Base-by-base conservation (phyloP, 2,113 vertebrate species). In the Caranx ignobilis region DNA sequence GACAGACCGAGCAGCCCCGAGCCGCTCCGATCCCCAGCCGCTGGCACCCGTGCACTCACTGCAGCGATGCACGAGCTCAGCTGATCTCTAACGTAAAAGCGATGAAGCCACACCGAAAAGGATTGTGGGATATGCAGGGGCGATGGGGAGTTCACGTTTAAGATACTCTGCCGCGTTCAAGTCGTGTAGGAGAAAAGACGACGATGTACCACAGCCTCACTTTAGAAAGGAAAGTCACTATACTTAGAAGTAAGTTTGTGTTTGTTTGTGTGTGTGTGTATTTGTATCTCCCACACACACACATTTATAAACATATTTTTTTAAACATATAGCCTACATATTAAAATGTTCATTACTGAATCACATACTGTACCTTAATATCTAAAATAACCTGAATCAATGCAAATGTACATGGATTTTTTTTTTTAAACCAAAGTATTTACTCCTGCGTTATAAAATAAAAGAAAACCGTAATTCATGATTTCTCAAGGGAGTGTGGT, bases 111-210 rank as follows among this genome's bases (percentile, higher is more conserved):
- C 48, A 41, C 68, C 92, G 94, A 83, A 90, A 56, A 52, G 94
- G 70, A 95, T 94, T 94, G 57, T 95, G 95, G 94, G 94, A 95
- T 86, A 82, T 59, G 64, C 35, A 32, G 74, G 73, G 75, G 81
- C 41, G 73, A 77, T 26, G 85, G 59, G 64, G 71, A 52, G 80
- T 65, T 75, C 66, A 64, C 5, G 34, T 55, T 60, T 11, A 74
- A 74, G 47, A 66, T 52, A 54, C 65, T 43, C 37, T 56, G 75
- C 16, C 64, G 75, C 74, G 75, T 87, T 83, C 56, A 82, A 0
- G 80, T 71, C 11, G 21, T 35, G 80, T 76, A 45, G 86, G 86
- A 73, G 32, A 63, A 77, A 68, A 13, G 7, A 39, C n/a, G 3
- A 52, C 26, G 1, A 35, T n/a, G 6, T 2, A 26, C 1, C 4